Evolutionary conservation across 2,888 invertebrate genomes (phyloP).

Genomic region (Encarsia formosa): DNA sequence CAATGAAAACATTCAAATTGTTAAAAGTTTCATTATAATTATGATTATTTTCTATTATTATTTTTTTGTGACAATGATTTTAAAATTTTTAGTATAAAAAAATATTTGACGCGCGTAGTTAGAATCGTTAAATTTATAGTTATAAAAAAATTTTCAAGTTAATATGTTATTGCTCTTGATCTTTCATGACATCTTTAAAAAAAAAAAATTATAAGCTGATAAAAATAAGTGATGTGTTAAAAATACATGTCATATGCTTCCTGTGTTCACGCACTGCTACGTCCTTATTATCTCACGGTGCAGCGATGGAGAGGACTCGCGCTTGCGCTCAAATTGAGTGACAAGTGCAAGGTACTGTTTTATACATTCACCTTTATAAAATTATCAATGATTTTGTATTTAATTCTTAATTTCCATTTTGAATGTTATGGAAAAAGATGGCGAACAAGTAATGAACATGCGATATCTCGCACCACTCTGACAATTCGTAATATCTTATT

Average conservation of each 20-base stretch:
- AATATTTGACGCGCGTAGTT: neutral
- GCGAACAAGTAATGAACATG: constrained; percentile 24
- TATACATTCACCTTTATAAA: constrained; percentile 35
- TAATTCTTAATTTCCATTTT: neutral
- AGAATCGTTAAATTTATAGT: neutral
- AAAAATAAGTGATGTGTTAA: too few relatives aligned
- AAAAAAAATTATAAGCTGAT: constrained; percentile 3
- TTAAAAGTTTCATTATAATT: too few relatives aligned
- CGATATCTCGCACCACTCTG: constrained; percentile 36
- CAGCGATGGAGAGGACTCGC: constrained; percentile 62
- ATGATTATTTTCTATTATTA: neutral
- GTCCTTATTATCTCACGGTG: constrained; percentile 44
- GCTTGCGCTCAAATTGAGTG: constrained; percentile 76
- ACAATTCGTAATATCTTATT: too few relatives aligned
- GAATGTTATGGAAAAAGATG: constrained; percentile 1
- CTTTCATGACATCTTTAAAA: neutral
- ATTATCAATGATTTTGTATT: constrained; percentile 22
- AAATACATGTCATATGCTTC: constrained; percentile 36
- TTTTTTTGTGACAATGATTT: neutral
- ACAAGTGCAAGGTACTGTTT: constrained; percentile 76
- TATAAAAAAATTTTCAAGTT: too few relatives aligned
- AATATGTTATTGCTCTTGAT: neutral
- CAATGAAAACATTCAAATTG: neutral
- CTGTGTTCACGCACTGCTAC: constrained; percentile 55
- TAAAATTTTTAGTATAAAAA: neutral